Evolutionary conservation across 2,888 invertebrate species (phyloP).

Genomic region (Lasioglossum calceatum): DNA sequence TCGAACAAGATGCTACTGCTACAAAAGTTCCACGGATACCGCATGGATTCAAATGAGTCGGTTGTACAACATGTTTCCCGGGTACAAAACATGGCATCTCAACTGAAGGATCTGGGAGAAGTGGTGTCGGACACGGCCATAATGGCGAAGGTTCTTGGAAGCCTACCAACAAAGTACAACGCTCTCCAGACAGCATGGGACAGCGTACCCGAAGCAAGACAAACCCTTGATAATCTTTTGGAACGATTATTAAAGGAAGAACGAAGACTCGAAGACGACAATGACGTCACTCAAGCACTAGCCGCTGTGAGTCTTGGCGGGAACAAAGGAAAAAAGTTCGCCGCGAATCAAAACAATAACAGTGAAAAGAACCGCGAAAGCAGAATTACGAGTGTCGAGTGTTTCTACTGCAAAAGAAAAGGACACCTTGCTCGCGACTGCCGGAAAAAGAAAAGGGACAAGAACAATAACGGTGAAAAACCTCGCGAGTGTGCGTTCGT

Average conservation of each 20-base stretch:
- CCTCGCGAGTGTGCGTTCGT: too few species aligned
- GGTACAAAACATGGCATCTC: slow-evolving; percentile 1
- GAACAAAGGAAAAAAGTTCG: too few species aligned
- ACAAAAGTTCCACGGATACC: slow-evolving; percentile 54
- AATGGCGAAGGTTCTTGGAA: neutral
- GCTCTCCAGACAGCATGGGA: slow-evolving; percentile 7
- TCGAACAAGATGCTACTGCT: slow-evolving; percentile 56
- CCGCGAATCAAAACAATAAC: too few species aligned
- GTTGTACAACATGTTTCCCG: slow-evolving; percentile 6
- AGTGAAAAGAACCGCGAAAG: too few species aligned
- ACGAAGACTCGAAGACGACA: neutral
- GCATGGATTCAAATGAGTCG: slow-evolving; percentile 36
- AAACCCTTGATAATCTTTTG: neutral
- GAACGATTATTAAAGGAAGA: neutral
- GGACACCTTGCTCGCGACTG: too few species aligned
- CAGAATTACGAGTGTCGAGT: too few species aligned
- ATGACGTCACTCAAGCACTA: too few species aligned
- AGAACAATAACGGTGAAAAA: too few species aligned
- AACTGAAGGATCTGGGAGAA: slow-evolving; percentile 2
- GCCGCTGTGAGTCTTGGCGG: too few species aligned
- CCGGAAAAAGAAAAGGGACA: too few species aligned
- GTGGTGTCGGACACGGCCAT: neutral
- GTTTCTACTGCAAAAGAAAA: too few species aligned
- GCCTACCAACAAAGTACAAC: neutral
- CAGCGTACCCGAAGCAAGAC: neutral